These are phyloP conservation scores for Pardalotus punctatus DNA, from an alignment of 2,113 vertebrate species.

Conservation along the genomic window DNA sequence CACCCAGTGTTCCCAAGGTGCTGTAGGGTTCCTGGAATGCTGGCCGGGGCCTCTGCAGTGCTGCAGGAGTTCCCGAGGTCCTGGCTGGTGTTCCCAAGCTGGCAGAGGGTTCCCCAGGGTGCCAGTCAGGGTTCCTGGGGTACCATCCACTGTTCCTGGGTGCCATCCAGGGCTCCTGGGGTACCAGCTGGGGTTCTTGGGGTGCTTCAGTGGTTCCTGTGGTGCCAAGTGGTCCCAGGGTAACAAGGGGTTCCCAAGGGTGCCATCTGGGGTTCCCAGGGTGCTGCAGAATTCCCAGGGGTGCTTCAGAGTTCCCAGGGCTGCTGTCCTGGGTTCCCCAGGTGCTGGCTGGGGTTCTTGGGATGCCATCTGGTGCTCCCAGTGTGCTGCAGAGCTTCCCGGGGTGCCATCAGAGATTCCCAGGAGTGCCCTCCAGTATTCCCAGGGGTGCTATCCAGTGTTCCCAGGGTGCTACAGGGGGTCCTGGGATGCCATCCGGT, in stretches of 20 bases:
- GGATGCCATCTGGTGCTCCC: not conserved
- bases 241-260: too few species aligned
- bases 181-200: not conserved
- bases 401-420: not conserved
- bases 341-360: not conserved
- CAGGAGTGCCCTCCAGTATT: not conserved
- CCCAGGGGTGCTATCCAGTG: too few species aligned
- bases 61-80: not conserved
- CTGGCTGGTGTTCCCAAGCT: not conserved
- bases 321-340: not conserved
- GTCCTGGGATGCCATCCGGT: not conserved
- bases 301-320: not conserved
- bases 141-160: not conserved
- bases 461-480: too few species aligned
- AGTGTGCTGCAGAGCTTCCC: not conserved
- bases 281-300: not conserved
- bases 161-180: not conserved
- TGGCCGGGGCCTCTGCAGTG: not conserved
- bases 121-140: not conserved
- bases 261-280: not conserved
- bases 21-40: not conserved
- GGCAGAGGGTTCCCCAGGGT: not conserved
- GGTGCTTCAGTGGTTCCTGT: not conserved
- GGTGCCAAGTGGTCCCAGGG: not conserved
- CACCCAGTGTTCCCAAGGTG: not conserved